Evolutionary conservation across 2,113 vertebrate species (phyloP), one percentile per base, ranked within the genome.

Genomic region (Pterocles orientalis): DNA sequence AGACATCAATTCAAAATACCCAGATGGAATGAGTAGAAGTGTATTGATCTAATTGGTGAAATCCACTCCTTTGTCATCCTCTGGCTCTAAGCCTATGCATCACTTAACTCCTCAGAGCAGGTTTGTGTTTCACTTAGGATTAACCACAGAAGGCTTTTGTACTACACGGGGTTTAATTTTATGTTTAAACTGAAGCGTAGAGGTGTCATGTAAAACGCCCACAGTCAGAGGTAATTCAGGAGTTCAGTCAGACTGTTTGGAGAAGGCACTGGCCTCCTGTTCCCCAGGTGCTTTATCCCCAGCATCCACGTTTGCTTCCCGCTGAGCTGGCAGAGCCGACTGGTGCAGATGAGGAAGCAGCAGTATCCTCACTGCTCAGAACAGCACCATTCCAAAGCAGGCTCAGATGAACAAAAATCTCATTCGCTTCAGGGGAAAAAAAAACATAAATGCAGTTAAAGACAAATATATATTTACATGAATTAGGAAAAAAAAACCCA

Each of bases 31-130:
- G 39, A 82, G 64, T 29, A 47, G 60, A 48, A 83, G 34, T 21
- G 33, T 91, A 94, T 95, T 96, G 91, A 96, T 95, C 94, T 87
- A 91, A 94, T 71, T 82, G 90, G 88, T 36, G 43, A 64, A 83
- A 86, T 78, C 92, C 69, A n/a, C 65, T 95, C 47, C 76, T 86
- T 70, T 96, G 64, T 92, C 86, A 85, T 57, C 43, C 26, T 47
- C 69, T 94, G 82, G 75, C 92, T 89, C 53, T 80, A 56, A 86
- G 65, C 83, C 69, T 68, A 3, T 18, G 48, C 34, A 14, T 69
- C 86, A 78, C 53, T 87, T 53, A 89, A 80, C 43, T 48, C 34
- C 48, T 82, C 65, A 6, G 48, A 61, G 56, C 25, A 82, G 50
- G 19, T 41, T 50, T 60, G 36, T 65, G 36, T 54, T 92, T 89